Conservation (phyloP, 2,113 vertebrate species). For the Heterotilapia buettikoferi region DNA sequence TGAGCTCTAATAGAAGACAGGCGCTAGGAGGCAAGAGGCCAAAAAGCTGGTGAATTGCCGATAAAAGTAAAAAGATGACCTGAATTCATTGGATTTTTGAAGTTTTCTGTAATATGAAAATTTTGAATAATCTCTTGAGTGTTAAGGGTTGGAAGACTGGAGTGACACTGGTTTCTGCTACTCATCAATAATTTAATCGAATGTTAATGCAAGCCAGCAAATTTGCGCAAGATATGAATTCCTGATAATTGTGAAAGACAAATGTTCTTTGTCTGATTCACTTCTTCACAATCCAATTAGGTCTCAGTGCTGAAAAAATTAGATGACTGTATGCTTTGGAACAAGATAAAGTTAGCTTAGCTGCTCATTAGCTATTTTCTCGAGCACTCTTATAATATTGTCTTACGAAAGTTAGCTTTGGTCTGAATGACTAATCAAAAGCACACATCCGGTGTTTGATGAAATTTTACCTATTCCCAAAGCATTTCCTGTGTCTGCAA, state of each 20-base stretch:
- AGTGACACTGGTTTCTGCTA: constrained; percentile 17
- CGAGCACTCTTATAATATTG: constrained; percentile 65
- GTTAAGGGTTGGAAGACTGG: neutral
- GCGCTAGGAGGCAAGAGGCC: neutral
- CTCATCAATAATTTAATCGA: constrained; percentile 56
- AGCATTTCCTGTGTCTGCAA: constrained; percentile 46
- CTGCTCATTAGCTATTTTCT: constrained; percentile 60
- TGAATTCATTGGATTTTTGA: neutral
- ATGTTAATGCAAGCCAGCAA: constrained; percentile 48
- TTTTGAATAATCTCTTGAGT: neutral
- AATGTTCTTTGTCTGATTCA: constrained; percentile 53
- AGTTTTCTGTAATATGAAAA: neutral
- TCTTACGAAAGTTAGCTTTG: constrained; percentile 58
- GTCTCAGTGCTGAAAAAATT: constrained; percentile 30
- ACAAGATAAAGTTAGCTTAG: constrained; percentile 54
- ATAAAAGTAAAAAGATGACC: neutral
- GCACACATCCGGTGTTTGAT: constrained; percentile 66
- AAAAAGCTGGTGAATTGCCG: neutral
- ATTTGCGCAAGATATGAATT: constrained; percentile 58
- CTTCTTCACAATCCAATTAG: constrained; percentile 62
- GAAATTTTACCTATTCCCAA: constrained; percentile 60
- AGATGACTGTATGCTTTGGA: constrained; percentile 50
- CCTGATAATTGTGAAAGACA: constrained; percentile 45
- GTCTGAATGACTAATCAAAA: constrained; percentile 62
- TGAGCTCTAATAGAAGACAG: constrained; percentile 53